Conservation (phyloP, 2,797 vertebrate genomes). For the Acipenser oxyrinchus region DNA sequence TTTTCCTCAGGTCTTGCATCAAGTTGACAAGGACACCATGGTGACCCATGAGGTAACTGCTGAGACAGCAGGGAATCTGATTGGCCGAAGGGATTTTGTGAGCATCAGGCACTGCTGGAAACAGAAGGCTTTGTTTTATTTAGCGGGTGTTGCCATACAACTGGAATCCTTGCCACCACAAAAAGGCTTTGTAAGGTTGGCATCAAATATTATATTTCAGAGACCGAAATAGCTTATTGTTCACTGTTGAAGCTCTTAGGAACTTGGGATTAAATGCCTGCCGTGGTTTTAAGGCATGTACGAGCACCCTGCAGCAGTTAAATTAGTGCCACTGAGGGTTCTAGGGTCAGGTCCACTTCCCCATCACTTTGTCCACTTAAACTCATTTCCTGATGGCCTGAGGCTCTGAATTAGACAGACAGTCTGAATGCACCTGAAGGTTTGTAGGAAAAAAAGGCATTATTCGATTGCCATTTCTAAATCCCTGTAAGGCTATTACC, state of each 20-base stretch:
- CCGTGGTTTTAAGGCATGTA: too few species aligned
- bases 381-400: too few species aligned
- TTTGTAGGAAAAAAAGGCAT: too few species aligned
- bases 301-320: too few species aligned
- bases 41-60: constrained; percentile 66
- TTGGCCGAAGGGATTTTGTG: constrained; percentile 70
- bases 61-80: constrained; percentile 54
- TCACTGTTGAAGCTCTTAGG: not conserved
- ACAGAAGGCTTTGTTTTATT: constrained; percentile 45
- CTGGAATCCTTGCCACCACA: constrained; percentile 52
- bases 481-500: too few species aligned
- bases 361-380: too few species aligned
- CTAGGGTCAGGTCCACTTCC: too few species aligned
- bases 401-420: too few species aligned
- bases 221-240: not conserved
- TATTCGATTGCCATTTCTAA: too few species aligned
- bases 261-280: not conserved
- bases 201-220: not conserved
- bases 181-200: constrained; percentile 63
- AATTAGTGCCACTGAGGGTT: too few species aligned
- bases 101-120: constrained; percentile 58
- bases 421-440: too few species aligned
- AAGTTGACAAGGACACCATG: constrained; percentile 49
- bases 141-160: constrained; percentile 57
- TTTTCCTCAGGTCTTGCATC: constrained; percentile 56